Evolutionary conservation across 2,113 vertebrate species (phyloP).

Genomic region (Lamprotornis superbus): DNA sequence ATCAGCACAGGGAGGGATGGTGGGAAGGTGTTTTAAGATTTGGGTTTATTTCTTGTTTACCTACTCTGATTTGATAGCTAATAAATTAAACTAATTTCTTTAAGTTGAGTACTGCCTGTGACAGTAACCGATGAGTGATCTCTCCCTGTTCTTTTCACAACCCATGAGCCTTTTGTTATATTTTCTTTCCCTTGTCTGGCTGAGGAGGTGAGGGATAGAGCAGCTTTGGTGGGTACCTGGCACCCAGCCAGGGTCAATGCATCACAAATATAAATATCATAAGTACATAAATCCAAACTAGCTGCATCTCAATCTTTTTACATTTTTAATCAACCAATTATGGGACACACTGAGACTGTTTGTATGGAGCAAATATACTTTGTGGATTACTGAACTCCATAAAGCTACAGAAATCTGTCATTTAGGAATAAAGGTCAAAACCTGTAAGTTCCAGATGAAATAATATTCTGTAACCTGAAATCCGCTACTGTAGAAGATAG

Average conservation of each 20-base stretch:
- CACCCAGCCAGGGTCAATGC: not conserved
- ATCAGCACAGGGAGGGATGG: not conserved
- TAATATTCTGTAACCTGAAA: conserved; percentile 21
- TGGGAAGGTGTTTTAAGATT: not conserved
- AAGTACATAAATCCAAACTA: conserved; percentile 13
- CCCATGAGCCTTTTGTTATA: not conserved
- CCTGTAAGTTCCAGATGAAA: not conserved
- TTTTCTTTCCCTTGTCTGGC: not conserved
- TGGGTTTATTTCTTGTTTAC: not conserved
- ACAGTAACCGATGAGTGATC: not conserved
- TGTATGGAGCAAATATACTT: not conserved
- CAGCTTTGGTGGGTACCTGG: not conserved
- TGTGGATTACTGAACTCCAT: not conserved
- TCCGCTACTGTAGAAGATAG: not conserved
- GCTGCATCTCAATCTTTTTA: conserved; percentile 6
- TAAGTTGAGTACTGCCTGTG: not conserved
- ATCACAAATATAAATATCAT: not conserved
- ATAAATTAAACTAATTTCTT: not conserved
- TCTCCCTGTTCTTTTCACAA: not conserved
- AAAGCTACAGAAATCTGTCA: conserved; percentile 3
- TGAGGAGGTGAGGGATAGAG: not conserved
- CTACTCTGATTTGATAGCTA: not conserved
- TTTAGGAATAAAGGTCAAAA: conserved; percentile 27
- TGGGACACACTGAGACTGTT: not conserved
- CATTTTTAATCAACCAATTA: conserved; percentile 29